Evolutionary conservation across 2,888 invertebrate species (phyloP).

Genomic region (Masnerella sp.): DNA sequence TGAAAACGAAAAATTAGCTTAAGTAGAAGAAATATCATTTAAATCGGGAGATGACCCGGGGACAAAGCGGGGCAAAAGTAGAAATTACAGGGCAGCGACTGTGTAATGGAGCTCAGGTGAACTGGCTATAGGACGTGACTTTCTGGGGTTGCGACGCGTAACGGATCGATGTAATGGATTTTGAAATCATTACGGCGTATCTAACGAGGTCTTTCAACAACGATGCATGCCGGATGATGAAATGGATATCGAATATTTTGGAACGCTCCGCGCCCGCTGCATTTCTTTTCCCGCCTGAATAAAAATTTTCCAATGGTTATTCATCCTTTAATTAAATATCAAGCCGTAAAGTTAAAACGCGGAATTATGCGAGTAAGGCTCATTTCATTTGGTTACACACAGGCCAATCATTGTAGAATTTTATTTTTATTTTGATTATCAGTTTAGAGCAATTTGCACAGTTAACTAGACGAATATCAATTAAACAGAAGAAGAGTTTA

Average conservation of each 20-base stretch:
- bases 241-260: conserved; percentile 45
- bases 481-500: too few relatives aligned
- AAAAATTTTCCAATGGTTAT: neutral
- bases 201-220: conserved; percentile 62
- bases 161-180: conserved; percentile 63
- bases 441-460: too few relatives aligned
- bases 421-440: too few relatives aligned
- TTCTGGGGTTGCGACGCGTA: conserved; percentile 51
- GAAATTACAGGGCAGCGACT: conserved; percentile 21
- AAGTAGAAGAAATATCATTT: conserved; percentile 41
- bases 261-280: conserved; percentile 1
- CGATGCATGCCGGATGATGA: conserved; percentile 45
- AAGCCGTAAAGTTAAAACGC: too few relatives aligned
- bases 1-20: too few relatives aligned
- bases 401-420: too few relatives aligned
- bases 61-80: conserved; percentile 19
- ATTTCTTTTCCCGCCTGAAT: neutral
- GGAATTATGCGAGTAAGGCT: too few relatives aligned
- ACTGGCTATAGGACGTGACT: conserved; percentile 40
- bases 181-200: conserved; percentile 60
- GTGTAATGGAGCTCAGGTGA: conserved; percentile 38
- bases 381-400: too few relatives aligned
- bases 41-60: conserved; percentile 17
- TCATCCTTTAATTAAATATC: too few relatives aligned
- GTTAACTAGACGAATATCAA: too few relatives aligned